Percentiles rank a stretch among this genome's conserved stretches.
These are phyloP conservation scores for Caiman crocodilus DNA, from an alignment of 2,797 vertebrate genomes.

Conservation along the genomic window DNA sequence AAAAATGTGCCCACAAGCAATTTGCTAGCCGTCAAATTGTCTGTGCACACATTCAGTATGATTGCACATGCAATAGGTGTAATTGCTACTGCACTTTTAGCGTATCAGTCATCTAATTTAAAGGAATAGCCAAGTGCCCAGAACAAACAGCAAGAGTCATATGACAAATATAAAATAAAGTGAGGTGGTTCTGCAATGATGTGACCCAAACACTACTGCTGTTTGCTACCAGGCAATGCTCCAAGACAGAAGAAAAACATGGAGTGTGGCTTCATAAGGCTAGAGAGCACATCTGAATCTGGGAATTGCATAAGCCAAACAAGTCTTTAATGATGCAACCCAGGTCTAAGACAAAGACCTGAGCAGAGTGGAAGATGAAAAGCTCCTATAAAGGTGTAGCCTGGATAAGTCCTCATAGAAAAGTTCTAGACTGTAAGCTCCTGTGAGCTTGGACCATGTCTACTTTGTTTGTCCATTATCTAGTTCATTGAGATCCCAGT, in stretches of 20 bases:
- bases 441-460: background rate
- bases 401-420: background rate
- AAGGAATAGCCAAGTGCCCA: conserved; percentile 2
- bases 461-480: background rate
- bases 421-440: background rate
- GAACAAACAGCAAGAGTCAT: conserved; percentile 16
- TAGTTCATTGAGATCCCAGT: accelerated
- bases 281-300: background rate
- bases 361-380: accelerated
- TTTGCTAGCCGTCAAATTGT: conserved; percentile 27
- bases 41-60: background rate
- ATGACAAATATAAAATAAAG: conserved; percentile 16
- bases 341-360: background rate
- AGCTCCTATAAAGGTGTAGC: background rate
- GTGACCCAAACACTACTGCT: conserved; percentile 28
- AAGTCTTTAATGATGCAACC: background rate
- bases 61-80: conserved; percentile 24
- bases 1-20: conserved; percentile 14
- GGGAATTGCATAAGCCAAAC: background rate
- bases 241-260: background rate
- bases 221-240: background rate
- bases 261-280: background rate
- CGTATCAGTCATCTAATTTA: conserved; percentile 28
- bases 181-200: background rate
- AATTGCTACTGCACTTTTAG: conserved; percentile 44